phyloP scores from a whole-genome alignment of 2,113 vertebrate species.

The Balaeniceps rex region DNA sequence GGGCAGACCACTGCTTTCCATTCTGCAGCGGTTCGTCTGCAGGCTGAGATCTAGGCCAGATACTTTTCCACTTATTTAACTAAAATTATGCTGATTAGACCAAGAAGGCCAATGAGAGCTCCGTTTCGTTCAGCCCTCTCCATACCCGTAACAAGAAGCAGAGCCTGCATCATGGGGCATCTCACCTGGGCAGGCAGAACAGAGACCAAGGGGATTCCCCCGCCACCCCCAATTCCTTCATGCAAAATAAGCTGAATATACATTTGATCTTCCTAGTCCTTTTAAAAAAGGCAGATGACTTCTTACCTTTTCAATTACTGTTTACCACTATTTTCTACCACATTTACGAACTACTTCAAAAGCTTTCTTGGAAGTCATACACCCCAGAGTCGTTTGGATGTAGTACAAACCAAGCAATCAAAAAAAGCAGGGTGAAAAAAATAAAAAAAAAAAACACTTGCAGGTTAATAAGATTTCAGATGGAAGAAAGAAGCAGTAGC shows the following conservation, averaged over 20 bases:
- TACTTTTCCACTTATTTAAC: background rate
- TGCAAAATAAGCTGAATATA: background rate
- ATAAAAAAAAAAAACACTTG: background rate
- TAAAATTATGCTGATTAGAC: background rate
- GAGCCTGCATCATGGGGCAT: rapidly evolving
- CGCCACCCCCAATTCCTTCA: background rate
- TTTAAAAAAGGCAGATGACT: background rate
- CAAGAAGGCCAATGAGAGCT: background rate
- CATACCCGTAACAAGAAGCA: background rate
- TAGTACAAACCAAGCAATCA: background rate
- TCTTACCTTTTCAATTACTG: conserved; percentile 30
- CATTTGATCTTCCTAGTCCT: background rate
- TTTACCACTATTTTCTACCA: background rate
- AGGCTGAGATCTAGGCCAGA: background rate
- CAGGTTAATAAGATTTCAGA: conserved; percentile 40
- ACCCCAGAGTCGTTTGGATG: background rate
- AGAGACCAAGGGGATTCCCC: background rate
- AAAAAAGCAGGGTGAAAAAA: background rate
- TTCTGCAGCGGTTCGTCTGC: background rate
- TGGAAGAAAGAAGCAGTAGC: background rate
- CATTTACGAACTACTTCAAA: conserved; percentile 13
- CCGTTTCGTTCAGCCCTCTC: background rate
- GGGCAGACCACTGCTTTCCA: background rate
- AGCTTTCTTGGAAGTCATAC: background rate
- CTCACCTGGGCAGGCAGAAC: background rate